Base-by-base conservation (phyloP, 2,888 invertebrate genomes). In the Synergus japonicus region DNA sequence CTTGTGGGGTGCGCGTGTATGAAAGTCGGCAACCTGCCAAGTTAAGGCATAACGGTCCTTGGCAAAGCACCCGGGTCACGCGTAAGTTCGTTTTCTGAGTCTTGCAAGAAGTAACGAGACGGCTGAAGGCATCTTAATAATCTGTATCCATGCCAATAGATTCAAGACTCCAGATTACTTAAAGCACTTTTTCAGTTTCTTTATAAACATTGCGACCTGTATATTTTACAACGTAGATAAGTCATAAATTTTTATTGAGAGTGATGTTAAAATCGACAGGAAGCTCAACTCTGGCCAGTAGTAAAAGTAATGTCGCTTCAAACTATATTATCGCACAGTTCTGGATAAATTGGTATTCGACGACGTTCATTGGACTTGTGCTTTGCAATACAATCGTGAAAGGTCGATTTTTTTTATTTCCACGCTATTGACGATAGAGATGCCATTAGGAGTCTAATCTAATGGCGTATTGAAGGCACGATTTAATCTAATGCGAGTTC, bases 41-140 rank as follows among this genome's bases (percentile, higher is more conserved):
- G 78, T 78, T 80, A 73, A 79, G 84, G 83, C 85, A 78, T 86
- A 87, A 87, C 86, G 88, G 85, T 87, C 82, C 86, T 87, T 87
- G 84, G 84, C 84, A 78, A 81, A 82, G 78, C 77, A 67, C 80
- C 78, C 81, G 77, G 64, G 66, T 76, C 65, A 60, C 66, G 76
- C 79, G 43, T 63, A 77, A 54, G 54, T 29, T 41, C 78, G 82
- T 78, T 69, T 76, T 78, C 44, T 66, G 29, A 66, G 63, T 41
- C 60, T 79, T 67, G 13, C 65, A 76, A 79, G 29, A 69, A 69
- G 15, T 29, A 22, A 7, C 13, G 13, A 69, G 8, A 69, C 29
- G 46, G 37, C 49, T 49, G 15, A 69, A 49, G 69, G 29, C 22
- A 69, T 29, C 46, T 69, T 41, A 65, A 65, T 65, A 65, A 65